Conservation (phyloP, 35 echinoderm and acorn worm species). For the Heliocidaris tuberculata region DNA sequence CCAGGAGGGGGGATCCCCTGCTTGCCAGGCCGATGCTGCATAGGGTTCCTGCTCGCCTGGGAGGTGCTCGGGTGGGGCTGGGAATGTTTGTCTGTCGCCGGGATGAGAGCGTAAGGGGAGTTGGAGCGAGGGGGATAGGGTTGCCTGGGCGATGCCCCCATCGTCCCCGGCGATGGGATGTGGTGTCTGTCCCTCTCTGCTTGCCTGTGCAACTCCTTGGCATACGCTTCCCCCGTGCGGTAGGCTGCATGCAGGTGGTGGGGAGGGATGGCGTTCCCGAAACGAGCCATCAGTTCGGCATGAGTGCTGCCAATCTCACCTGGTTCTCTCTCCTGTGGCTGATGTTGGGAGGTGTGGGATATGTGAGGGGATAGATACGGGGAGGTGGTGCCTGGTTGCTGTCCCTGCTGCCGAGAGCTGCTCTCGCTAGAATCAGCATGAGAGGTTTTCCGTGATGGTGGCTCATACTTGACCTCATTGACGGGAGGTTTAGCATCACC, state of each 20-base stretch:
- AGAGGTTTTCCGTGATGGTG: background rate
- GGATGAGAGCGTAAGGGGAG: slow-evolving; percentile 77
- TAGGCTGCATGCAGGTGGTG: slow-evolving; percentile 14
- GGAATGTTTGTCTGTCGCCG: slow-evolving; percentile 52
- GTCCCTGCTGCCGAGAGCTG: background rate
- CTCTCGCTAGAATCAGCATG: slow-evolving; percentile 65
- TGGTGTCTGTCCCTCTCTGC: slow-evolving; percentile 28
- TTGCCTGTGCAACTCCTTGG: slow-evolving; percentile 27
- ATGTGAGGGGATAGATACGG: slow-evolving; percentile 73
- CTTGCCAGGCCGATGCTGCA: slow-evolving; percentile 45
- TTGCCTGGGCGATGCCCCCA: slow-evolving; percentile 44
- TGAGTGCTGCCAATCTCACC: slow-evolving; percentile 64
- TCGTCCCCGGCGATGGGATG: slow-evolving; percentile 45
- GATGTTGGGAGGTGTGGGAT: slow-evolving; percentile 77
- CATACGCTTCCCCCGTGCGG: slow-evolving; percentile 18
- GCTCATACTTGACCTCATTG: slow-evolving; percentile 22
- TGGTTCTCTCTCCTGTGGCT: slow-evolving; percentile 48
- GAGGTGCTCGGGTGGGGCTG: slow-evolving; percentile 24
- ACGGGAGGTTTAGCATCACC: slow-evolving; percentile 10
- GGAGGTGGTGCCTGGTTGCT: background rate
- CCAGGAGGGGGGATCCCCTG: slow-evolving; percentile 32
- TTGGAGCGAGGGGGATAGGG: slow-evolving; percentile 46
- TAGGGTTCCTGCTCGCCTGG: slow-evolving; percentile 38
- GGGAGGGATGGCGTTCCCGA: background rate
- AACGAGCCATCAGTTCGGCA: slow-evolving; percentile 24